These are phyloP conservation scores for Scolopax mira DNA, from an alignment of 2,113 vertebrate species.

Conservation along the genomic window DNA sequence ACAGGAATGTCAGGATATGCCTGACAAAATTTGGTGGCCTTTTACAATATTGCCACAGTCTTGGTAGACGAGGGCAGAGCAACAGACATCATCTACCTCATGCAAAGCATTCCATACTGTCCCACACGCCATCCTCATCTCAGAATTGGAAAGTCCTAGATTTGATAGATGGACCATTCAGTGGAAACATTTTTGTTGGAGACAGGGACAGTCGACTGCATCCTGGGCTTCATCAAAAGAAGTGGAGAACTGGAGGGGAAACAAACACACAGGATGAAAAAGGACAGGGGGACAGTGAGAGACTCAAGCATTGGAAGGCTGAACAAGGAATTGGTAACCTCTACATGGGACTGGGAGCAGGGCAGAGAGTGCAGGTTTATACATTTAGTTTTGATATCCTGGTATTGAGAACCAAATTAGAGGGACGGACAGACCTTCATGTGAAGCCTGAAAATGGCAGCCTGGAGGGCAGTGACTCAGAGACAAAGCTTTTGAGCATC, in stretches of 20 bases:
- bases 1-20: neutral
- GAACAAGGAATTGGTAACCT: neutral
- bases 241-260: neutral
- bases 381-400: neutral
- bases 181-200: too few relatives aligned
- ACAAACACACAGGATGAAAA: fast-evolving
- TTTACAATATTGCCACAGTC: too few relatives aligned
- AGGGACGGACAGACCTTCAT: neutral
- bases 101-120: too few relatives aligned
- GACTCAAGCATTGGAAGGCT: neutral
- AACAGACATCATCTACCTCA: too few relatives aligned
- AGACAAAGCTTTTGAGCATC: neutral
- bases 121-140: too few relatives aligned
- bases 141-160: too few relatives aligned
- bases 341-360: fast-evolving
- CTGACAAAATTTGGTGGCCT: too few relatives aligned
- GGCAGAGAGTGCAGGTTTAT: neutral
- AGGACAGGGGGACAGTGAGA: neutral
- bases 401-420: neutral
- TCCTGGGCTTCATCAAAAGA: too few relatives aligned
- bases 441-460: neutral
- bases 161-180: too few relatives aligned
- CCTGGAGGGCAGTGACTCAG: neutral
- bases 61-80: too few relatives aligned
- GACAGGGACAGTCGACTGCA: too few relatives aligned